Evolutionary conservation across 2,113 vertebrate genomes (phyloP).

Genomic region (Hemibagrus wyckioides): DNA sequence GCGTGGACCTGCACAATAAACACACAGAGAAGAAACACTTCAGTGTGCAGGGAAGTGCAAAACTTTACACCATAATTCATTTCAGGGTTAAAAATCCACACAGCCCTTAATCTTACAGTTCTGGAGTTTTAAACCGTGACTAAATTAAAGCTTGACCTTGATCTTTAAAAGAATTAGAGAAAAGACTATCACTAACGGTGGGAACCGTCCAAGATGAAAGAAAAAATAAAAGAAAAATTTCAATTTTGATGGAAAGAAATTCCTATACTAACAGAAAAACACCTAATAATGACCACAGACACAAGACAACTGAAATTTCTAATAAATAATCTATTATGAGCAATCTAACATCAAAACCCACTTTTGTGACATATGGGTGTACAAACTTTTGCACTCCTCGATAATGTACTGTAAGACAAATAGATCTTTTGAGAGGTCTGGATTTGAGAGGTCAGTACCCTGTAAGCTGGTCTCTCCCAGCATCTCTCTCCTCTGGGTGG

Average conservation of each 20-base stretch:
- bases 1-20: slow-evolving; percentile 74
- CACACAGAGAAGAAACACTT: neutral
- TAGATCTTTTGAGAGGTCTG: too few relatives aligned
- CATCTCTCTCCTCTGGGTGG: slow-evolving; percentile 77
- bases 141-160: neutral
- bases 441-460: slow-evolving; percentile 68
- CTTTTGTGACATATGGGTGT: neutral
- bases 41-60: neutral
- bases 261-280: neutral
- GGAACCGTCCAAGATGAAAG: too few relatives aligned
- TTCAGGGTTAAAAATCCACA: neutral
- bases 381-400: neutral
- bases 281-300: neutral
- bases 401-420: too few relatives aligned
- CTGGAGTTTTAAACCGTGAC: neutral
- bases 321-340: too few relatives aligned
- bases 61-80: neutral
- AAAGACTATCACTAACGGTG: too few relatives aligned
- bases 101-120: too few relatives aligned
- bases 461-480: slow-evolving; percentile 80
- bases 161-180: neutral
- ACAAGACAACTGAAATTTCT: neutral
- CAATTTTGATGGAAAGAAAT: too few relatives aligned
- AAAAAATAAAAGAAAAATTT: too few relatives aligned
- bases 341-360: neutral